These are phyloP conservation scores for Chrysopa pallens DNA, from an alignment of 1,140 invertebrate genomes.

Conservation along the genomic window DNA sequence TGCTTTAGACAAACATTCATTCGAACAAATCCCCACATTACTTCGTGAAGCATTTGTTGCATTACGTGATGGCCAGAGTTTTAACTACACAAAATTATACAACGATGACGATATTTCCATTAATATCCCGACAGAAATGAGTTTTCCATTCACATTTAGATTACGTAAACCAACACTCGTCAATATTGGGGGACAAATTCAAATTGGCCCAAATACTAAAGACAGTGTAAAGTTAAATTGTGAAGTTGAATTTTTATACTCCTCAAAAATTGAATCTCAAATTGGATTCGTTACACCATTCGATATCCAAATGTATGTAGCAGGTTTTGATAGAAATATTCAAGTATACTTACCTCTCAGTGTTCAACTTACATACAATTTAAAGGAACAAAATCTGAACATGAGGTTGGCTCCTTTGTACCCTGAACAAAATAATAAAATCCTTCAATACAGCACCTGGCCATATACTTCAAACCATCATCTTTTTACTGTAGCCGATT, in stretches of 20 bases:
- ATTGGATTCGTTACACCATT: slow-evolving; percentile 44
- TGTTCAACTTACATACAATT: slow-evolving; percentile 23
- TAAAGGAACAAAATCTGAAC: slow-evolving; percentile 21
- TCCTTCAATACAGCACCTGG: slow-evolving; percentile 33
- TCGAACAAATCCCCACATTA: slow-evolving; percentile 25
- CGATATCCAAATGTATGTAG: slow-evolving; percentile 31
- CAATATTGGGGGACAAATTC: slow-evolving; percentile 24
- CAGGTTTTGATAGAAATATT: slow-evolving; percentile 35
- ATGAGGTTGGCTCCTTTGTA: slow-evolving; percentile 25
- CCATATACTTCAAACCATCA: slow-evolving; percentile 34
- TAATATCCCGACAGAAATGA: slow-evolving; percentile 43
- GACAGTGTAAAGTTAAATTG: slow-evolving; percentile 19
- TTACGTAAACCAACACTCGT: slow-evolving; percentile 30
- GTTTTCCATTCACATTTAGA: slow-evolving; percentile 42
- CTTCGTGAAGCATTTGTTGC: slow-evolving; percentile 19
- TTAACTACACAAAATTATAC: slow-evolving; percentile 33
- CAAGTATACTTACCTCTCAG: slow-evolving; percentile 33
- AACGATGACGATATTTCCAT: slow-evolving; percentile 30
- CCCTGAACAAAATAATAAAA: slow-evolving; percentile 24
- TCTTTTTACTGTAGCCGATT: slow-evolving; percentile 29
- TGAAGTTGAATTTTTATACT: slow-evolving; percentile 26
- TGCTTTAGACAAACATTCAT: slow-evolving; percentile 32
- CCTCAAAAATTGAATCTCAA: slow-evolving; percentile 30
- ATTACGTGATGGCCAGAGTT: slow-evolving; percentile 23
- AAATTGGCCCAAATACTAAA: slow-evolving; percentile 21